Conservation (phyloP, 2,113 vertebrate genomes). For the Perca fluviatilis region DNA sequence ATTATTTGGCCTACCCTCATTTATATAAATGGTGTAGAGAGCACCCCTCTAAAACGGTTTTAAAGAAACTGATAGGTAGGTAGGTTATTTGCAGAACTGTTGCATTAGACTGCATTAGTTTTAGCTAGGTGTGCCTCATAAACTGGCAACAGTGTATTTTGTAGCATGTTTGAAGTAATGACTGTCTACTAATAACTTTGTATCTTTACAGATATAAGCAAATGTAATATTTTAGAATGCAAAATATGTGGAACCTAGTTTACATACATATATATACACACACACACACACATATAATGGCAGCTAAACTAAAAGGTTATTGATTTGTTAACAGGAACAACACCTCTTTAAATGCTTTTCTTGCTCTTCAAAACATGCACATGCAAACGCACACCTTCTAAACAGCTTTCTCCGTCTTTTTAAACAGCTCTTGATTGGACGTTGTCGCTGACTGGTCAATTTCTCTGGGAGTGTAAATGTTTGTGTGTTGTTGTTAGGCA, state of each 20-base stretch:
- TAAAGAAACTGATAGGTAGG: background rate
- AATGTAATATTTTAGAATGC: background rate
- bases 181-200: background rate
- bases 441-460: conserved; percentile 59
- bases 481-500: conserved; percentile 36
- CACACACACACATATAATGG: conserved; percentile 10
- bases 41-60: background rate
- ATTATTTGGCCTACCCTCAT: no score
- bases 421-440: conserved; percentile 68
- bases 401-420: conserved; percentile 62
- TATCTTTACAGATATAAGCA: background rate
- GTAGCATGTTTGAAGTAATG: background rate
- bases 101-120: background rate
- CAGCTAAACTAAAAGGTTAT: conserved; percentile 49
- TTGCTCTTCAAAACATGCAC: conserved; percentile 24
- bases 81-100: background rate
- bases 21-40: background rate
- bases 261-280: background rate
- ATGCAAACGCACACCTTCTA: conserved; percentile 33
- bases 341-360: conserved; percentile 57
- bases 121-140: background rate
- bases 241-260: background rate
- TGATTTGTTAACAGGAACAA: conserved; percentile 62
- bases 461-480: conserved; percentile 15
- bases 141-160: background rate